A percentile compares a stretch with the other conserved stretches of the same genome.
Evolutionary conservation across 1,140 invertebrate genomes (phyloP).

Genomic region (Ceratitis capitata): DNA sequence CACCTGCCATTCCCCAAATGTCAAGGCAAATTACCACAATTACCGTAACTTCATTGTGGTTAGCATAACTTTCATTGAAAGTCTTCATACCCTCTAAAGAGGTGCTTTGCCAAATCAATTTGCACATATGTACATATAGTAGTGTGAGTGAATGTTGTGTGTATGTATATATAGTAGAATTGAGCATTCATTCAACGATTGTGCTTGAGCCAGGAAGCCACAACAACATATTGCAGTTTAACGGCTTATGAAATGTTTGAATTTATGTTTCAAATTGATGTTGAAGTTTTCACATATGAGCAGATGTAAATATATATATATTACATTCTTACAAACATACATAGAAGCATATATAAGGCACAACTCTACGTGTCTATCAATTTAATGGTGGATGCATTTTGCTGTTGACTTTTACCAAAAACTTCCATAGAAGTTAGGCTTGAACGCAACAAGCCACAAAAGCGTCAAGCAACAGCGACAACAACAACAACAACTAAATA

Average conservation of each 20-base stretch:
- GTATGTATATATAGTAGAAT: neutral
- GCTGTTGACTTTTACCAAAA: neutral
- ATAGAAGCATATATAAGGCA: neutral
- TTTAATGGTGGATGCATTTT: neutral
- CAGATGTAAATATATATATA: neutral
- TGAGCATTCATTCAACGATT: neutral
- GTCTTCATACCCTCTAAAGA: neutral
- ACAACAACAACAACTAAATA: neutral
- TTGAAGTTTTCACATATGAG: neutral
- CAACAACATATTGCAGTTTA: neutral
- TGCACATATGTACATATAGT: neutral
- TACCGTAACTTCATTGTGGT: slow-evolving; percentile 27
- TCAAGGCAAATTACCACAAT: slow-evolving; percentile 6
- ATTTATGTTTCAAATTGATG: slow-evolving; percentile 11
- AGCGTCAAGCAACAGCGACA: neutral
- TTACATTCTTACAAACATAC: neutral
- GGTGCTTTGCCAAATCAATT: neutral
- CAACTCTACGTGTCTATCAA: neutral
- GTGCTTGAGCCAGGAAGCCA: neutral
- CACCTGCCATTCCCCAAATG: neutral
- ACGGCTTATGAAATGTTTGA: slow-evolving; percentile 23
- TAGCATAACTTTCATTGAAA: neutral
- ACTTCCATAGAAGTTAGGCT: slow-evolving; percentile 18
- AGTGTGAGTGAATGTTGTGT: neutral
- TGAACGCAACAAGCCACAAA: slow-evolving; percentile 10